Conservation (phyloP, 2,113 vertebrate genomes). For the Miniopterus natalensis region DNA sequence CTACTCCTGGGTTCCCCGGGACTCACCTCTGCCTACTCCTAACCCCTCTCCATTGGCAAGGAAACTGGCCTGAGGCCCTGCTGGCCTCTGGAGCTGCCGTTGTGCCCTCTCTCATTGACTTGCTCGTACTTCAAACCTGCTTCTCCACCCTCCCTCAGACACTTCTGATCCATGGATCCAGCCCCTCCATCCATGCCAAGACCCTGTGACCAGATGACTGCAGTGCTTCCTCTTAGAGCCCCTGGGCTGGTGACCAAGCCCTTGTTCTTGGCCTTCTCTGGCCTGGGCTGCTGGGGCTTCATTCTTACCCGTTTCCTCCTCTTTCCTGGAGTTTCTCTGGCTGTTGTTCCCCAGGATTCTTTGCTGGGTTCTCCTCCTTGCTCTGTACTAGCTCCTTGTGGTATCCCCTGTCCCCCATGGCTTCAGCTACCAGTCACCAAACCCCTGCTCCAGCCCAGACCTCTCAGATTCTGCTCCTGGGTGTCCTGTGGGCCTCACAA, state of each 20-base stretch:
- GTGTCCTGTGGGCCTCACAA: background rate
- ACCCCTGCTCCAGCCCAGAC: background rate
- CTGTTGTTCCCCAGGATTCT: background rate
- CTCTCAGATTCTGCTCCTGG: background rate
- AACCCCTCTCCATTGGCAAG: background rate
- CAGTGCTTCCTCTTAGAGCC: background rate
- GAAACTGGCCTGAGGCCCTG: background rate
- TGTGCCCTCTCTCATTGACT: background rate
- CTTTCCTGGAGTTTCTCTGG: background rate
- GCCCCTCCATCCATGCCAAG: background rate
- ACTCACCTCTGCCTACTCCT: background rate
- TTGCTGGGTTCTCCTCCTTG: background rate
- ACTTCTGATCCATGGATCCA: background rate
- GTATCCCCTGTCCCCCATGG: background rate
- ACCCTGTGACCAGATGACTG: background rate
- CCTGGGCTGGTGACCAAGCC: background rate
- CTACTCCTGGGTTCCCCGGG: background rate
- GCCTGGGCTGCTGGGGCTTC: background rate
- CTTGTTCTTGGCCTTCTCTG: background rate
- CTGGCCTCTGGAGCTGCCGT: background rate
- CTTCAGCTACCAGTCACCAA: background rate
- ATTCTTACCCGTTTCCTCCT: background rate
- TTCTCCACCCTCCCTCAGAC: background rate
- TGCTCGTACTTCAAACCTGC: background rate
- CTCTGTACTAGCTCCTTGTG: background rate